A percentile compares a stretch with the other conserved stretches of the same genome.
These are phyloP conservation scores for Callospermophilus lateralis DNA, from an alignment of 2,113 vertebrate genomes.

Conservation along the genomic window DNA sequence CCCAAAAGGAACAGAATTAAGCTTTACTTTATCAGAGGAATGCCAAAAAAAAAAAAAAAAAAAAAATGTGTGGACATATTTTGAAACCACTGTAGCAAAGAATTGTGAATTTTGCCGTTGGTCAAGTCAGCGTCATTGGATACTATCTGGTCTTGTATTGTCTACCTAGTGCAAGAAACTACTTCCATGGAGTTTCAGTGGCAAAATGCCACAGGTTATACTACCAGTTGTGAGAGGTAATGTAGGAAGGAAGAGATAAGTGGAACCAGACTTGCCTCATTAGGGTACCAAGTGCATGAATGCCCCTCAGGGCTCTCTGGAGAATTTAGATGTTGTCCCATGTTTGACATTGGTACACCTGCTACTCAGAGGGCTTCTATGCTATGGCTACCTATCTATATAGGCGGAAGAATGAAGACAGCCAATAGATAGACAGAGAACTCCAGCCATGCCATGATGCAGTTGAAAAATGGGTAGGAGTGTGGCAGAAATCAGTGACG, in stretches of 20 bases:
- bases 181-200: not conserved
- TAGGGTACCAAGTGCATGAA: not conserved
- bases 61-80: not conserved
- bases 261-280: not conserved
- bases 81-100: not conserved
- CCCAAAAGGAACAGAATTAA: not conserved
- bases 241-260: not conserved
- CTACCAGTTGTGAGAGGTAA: not conserved
- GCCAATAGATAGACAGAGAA: no score
- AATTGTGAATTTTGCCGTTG: not conserved
- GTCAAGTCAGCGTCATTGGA: not conserved
- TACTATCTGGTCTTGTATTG: not conserved
- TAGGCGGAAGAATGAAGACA: not conserved
- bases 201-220: not conserved
- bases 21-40: not conserved
- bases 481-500: not conserved
- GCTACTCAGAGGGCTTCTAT: not conserved
- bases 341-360: not conserved
- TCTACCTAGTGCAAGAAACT: not conserved
- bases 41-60: not conserved
- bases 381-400: no score
- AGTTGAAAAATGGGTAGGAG: not conserved
- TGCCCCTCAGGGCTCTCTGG: not conserved
- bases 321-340: not conserved
- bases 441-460: not conserved